Base-by-base conservation (phyloP, 2,888 invertebrate species). In the Tipula unca region DNA sequence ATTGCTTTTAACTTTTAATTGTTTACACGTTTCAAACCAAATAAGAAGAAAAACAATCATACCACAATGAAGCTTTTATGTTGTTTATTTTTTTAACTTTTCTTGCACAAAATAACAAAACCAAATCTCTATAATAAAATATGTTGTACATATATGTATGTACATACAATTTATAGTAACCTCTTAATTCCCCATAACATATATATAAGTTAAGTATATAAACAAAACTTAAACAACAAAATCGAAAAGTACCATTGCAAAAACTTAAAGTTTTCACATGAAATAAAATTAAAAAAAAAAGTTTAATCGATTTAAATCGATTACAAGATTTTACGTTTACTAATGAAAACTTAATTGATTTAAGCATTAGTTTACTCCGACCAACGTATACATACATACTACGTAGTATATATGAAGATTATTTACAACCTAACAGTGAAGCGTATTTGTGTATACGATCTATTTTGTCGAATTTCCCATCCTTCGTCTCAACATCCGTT, bases 281-380 rank as follows among this genome's bases (percentile, higher is more conserved):
- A 69, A 69, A 69, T 32, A 32, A 32, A n/a, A n/a, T n/a, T 48
- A 48, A 48, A 48, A 48, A 48, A 48, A 48, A 69, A 69, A 69
- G 10, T 69, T 69, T 69, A 69, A 69, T 69, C 69, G 69, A 69
- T 69, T 69, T 69, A 69, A 69, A 69, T 69, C 69, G 69, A 69
- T 69, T 69, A 69, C 69, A 69, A 69, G 69, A 69, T 69, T 69
- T 69, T 69, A 69, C 69, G 69, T 69, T 69, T 25, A 69, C 69
- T 69, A 69, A 69, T 69, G 69, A 69, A 69, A 20, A 20, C 25
- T 69, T 69, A 69, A 69, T 69, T 69, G 69, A 69, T 69, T 25
- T 69, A 69, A 69, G 25, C 69, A 69, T 69, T 69, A 69, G 48
- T 48, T 48, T 14, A 14, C 48, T 48, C 48, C n/a, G 5, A 25